These are phyloP conservation scores for Chloroceryle amazona DNA, from an alignment of 2,797 vertebrate species.

Conservation along the genomic window DNA sequence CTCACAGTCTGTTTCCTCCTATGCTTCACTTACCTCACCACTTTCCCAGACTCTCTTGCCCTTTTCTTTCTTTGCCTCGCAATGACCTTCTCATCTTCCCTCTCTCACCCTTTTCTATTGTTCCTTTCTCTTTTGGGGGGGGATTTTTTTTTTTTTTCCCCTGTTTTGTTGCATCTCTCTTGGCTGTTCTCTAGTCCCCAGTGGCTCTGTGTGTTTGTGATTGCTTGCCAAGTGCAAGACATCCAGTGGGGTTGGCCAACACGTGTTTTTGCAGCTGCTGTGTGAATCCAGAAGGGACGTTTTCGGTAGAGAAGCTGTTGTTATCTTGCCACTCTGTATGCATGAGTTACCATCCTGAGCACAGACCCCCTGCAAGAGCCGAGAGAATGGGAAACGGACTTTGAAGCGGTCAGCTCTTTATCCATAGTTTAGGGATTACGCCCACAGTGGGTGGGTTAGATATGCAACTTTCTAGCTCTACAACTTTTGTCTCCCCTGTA, in stretches of 20 bases:
- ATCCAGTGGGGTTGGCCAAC: neutral
- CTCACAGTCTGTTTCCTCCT: neutral
- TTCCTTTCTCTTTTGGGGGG: neutral
- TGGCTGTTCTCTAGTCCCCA: neutral
- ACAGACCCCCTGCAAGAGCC: fast-evolving
- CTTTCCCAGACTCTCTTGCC: conserved; percentile 10
- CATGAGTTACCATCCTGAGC: neutral
- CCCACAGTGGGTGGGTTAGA: neutral
- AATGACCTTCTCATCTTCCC: neutral
- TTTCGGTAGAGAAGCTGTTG: neutral
- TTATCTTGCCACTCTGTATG: neutral
- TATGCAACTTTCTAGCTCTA: neutral
- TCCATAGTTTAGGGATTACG: neutral
- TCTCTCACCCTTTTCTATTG: neutral
- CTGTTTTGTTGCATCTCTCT: neutral
- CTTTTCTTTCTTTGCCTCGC: neutral
- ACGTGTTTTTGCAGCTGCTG: conserved; percentile 42
- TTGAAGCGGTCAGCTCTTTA: neutral
- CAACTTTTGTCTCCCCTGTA: neutral
- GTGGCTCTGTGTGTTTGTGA: neutral
- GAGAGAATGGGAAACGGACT: neutral
- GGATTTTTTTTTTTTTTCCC: too few species aligned
- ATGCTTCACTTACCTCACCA: neutral
- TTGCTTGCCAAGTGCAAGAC: neutral
- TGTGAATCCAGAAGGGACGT: neutral